Conservation (phyloP, 2,113 vertebrate genomes). For the Otocyon megalotis region DNA sequence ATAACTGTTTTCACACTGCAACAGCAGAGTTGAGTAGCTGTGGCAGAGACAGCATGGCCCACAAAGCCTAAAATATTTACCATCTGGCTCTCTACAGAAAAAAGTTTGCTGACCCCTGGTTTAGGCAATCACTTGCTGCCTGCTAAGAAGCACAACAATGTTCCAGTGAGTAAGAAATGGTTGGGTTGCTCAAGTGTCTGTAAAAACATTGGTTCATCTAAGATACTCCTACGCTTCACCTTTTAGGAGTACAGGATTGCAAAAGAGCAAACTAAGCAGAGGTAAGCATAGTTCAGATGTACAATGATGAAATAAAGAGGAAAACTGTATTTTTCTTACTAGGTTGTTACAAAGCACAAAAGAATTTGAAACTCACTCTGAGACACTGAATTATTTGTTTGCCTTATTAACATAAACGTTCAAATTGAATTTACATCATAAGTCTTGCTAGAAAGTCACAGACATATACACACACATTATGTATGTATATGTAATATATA, state of each 20-base stretch:
- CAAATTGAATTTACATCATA: constrained; percentile 37
- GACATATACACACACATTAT: background rate
- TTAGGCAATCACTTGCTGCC: background rate
- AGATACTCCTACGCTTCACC: background rate
- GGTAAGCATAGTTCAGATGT: background rate
- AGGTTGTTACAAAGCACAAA: constrained; percentile 41
- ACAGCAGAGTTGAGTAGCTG: background rate
- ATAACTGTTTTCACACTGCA: background rate
- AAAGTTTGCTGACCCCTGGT: background rate
- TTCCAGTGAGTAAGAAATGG: background rate
- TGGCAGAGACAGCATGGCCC: background rate
- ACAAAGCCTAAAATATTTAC: constrained; percentile 51
- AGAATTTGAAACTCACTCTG: constrained; percentile 34
- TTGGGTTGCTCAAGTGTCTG: background rate
- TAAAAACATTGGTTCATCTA: background rate
- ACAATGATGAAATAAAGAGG: background rate
- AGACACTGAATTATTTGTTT: constrained; percentile 38
- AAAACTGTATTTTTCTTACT: background rate
- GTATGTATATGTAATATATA: background rate
- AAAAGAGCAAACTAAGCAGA: background rate
- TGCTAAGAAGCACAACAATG: background rate
- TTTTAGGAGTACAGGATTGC: background rate
- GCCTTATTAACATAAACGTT: constrained; percentile 39
- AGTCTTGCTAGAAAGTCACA: constrained; percentile 28
- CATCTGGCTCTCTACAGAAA: constrained; percentile 7